Evolutionary conservation across 37 sponge, comb jelly and placozoan genomes (phyloP).

Genomic region (Chondrilla cf. caribensis): DNA sequence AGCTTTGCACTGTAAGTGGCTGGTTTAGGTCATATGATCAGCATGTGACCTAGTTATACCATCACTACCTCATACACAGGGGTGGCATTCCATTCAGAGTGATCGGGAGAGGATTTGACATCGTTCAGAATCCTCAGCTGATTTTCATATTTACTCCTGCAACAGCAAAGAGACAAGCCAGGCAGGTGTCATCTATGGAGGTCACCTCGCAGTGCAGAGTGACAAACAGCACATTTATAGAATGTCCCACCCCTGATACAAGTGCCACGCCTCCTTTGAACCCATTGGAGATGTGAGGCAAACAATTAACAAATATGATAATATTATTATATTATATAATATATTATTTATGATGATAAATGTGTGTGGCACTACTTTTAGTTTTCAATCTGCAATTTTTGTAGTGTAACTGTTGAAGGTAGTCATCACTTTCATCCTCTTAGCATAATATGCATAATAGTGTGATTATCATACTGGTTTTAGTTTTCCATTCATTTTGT

Average conservation of each 20-base stretch:
- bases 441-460: no score
- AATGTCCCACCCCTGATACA: background rate
- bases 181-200: background rate
- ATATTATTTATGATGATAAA: no score
- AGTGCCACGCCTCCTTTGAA: background rate
- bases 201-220: background rate
- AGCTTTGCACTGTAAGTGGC: background rate
- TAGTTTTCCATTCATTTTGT: no score
- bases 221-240: background rate
- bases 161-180: background rate
- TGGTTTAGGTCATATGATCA: background rate
- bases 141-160: background rate
- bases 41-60: background rate
- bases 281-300: background rate
- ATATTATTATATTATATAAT: background rate
- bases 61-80: background rate
- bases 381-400: no score
- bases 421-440: no score
- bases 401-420: no score
- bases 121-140: background rate
- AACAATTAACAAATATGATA: background rate
- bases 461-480: no score
- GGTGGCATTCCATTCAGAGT: background rate
- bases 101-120: background rate
- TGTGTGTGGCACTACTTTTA: no score